Conservation (phyloP, 2,888 invertebrate species). For the Chalcosyrphus nemorum region DNA sequence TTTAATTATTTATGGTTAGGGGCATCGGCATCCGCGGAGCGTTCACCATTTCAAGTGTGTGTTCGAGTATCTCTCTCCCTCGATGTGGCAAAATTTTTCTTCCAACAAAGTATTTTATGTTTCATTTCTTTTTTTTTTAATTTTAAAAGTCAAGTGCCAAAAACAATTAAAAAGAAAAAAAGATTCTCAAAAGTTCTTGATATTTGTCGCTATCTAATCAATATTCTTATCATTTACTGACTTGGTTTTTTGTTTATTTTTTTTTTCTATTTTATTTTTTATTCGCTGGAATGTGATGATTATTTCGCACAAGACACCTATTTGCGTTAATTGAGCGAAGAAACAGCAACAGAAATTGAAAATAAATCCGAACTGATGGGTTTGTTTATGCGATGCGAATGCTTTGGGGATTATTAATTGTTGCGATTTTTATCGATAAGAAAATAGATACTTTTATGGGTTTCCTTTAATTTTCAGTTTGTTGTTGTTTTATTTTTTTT, state of each 20-base stretch:
- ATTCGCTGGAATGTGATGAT: constrained; percentile 13
- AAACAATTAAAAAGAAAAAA: constrained; percentile 30
- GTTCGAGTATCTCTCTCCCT: too few relatives aligned
- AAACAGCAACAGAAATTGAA: constrained; percentile 29
- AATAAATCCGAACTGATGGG: constrained; percentile 1
- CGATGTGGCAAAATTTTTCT: constrained; percentile 16
- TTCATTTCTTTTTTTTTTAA: neutral
- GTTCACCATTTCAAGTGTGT: neutral
- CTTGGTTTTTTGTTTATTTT: neutral
- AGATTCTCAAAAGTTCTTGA: constrained; percentile 32
- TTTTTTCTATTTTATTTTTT: neutral
- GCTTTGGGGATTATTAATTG: constrained; percentile 1
- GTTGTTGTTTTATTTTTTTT: too few relatives aligned
- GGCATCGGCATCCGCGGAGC: constrained; percentile 38
- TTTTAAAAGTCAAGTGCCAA: constrained; percentile 35
- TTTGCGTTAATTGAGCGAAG: constrained; percentile 17
- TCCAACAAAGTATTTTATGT: neutral
- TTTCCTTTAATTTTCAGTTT: neutral
- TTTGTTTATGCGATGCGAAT: neutral
- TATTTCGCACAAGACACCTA: constrained; percentile 10
- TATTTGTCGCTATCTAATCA: constrained; percentile 57
- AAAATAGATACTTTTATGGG: neutral
- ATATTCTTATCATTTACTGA: constrained; percentile 50
- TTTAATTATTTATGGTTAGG: constrained; percentile 55
- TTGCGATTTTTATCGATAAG: neutral